Evolutionary conservation across 2,113 vertebrate species (phyloP), one percentile per base, ranked within the genome.

Genomic region (Rhabdornis inornatus): DNA sequence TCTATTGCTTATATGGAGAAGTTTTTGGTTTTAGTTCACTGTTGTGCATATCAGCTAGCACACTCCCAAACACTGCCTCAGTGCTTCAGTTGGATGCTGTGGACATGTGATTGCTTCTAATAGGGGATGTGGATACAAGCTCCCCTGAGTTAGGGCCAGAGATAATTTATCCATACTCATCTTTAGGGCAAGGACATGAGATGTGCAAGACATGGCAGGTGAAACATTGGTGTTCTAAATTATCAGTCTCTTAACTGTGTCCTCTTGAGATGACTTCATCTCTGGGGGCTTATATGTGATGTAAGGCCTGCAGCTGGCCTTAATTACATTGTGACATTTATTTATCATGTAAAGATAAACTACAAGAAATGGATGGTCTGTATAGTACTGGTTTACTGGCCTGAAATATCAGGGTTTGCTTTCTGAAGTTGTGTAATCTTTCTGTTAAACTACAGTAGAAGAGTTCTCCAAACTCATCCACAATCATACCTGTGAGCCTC

Each of bases 391-490:
- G 35, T 64, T 53, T 78, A 42, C 16, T 75, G 37, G 30, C 24
- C 65, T 84, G 42, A 78, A 56, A 84, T 71, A 59, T 39, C 69
- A 66, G 60, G 20, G 33, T 11, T 55, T 65, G 22, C 27, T 63
- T 89, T 71, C 33, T 75, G 28, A 77, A 61, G 42, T 59, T 59
- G 18, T 40, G 19, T 28, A 39, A 30, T 71, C 30, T 44, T 83
- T 82, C 35, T 83, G 25, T 85, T 76, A 52, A 59, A 77, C 79
- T 87, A 74, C 6, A 1, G 9, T 28, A 52, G 63, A 63, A 83
- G 40, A 80, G 13, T 84, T 92, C 52, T 96, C 82, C 42, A 86
- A 30, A 30, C 28, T 93, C n/a, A 66, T 31, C 61, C 39, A 57
- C 80, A 35, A 20, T 65, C 12, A 4, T 39, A 31, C 33, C 22